A percentile compares a stretch with the other conserved stretches of the same genome.
phyloP scores from a whole-genome alignment of 2,888 invertebrate genomes.

The Hyles lineata region DNA sequence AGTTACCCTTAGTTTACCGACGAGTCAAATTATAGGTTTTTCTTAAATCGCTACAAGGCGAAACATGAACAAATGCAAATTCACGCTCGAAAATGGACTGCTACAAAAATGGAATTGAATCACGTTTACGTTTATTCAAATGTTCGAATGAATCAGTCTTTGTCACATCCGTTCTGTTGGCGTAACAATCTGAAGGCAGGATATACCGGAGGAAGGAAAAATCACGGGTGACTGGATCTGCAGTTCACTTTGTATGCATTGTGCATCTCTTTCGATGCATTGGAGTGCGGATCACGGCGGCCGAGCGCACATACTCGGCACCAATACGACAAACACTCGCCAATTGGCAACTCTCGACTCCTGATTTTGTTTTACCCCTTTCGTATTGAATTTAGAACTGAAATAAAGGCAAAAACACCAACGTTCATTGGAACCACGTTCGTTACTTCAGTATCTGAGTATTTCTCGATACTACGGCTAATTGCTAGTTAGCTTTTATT shows the following conservation, averaged over 20 bases:
- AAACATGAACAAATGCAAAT: slow-evolving; percentile 12
- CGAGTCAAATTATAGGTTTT: slow-evolving; percentile 36
- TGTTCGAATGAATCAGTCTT: slow-evolving; percentile 57
- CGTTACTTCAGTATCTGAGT: slow-evolving; percentile 19
- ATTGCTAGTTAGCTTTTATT: slow-evolving; percentile 25
- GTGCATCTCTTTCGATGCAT: slow-evolving; percentile 63
- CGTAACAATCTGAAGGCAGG: slow-evolving; percentile 53
- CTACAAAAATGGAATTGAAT: slow-evolving; percentile 40
- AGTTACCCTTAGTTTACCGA: slow-evolving; percentile 44
- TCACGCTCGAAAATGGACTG: slow-evolving; percentile 36
- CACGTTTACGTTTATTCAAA: slow-evolving; percentile 45
- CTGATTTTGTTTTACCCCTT: slow-evolving; percentile 65
- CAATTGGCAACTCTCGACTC: slow-evolving; percentile 64
- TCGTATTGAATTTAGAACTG: slow-evolving; percentile 52
- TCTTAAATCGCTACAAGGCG: slow-evolving; percentile 30
- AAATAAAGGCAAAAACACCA: slow-evolving; percentile 29
- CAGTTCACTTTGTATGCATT: slow-evolving; percentile 74
- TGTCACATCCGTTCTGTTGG: slow-evolving; percentile 51
- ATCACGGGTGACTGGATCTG: slow-evolving; percentile 66
- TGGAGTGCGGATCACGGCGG: slow-evolving; percentile 67
- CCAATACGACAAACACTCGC: slow-evolving; percentile 73
- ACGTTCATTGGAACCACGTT: slow-evolving; percentile 25
- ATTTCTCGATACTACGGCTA: slow-evolving; percentile 24
- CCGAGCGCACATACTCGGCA: slow-evolving; percentile 53
- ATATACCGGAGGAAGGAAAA: slow-evolving; percentile 63